phyloP scores from a whole-genome alignment of 2,113 vertebrate genomes.

The Clupea harengus region DNA sequence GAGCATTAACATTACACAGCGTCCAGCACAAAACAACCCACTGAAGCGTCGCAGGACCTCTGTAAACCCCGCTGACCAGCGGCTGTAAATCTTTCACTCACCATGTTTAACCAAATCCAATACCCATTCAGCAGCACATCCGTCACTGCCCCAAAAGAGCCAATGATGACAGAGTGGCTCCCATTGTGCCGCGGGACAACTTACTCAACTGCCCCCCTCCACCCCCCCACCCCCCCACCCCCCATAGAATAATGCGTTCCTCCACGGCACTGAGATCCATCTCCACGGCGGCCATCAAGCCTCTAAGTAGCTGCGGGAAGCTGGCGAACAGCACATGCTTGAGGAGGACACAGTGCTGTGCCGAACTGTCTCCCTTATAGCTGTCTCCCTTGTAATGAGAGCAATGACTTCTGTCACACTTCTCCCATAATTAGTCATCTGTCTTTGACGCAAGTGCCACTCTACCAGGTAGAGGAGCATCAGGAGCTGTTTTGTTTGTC shows the following conservation, averaged over 20 bases:
- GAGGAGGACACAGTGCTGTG: constrained; percentile 27
- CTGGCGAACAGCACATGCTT: constrained; percentile 22
- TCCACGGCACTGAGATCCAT: constrained; percentile 39
- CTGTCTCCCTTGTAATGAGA: constrained; percentile 16
- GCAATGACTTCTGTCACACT: constrained; percentile 26
- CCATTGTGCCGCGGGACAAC: constrained; percentile 66
- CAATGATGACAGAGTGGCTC: constrained; percentile 67
- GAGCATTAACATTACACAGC: constrained; percentile 46
- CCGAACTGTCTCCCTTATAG: constrained; percentile 21
- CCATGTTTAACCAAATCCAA: constrained; percentile 76
- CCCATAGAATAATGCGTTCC: constrained; percentile 32
- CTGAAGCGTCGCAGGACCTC: constrained; percentile 51
- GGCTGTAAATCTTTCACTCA: constrained; percentile 67
- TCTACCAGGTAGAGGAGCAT: constrained; percentile 23
- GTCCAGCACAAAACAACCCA: constrained; percentile 45
- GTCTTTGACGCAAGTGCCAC: background rate
- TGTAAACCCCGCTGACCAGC: constrained; percentile 57
- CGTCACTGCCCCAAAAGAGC: constrained; percentile 60
- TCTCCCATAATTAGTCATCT: constrained; percentile 33
- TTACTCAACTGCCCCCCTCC: background rate
- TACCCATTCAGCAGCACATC: constrained; percentile 70
- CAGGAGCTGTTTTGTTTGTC: background rate
- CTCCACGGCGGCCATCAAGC: constrained; percentile 33
- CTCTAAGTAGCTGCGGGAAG: constrained; percentile 24
- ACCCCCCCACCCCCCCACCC: background rate